Conservation (phyloP, 2,888 invertebrate genomes). For the Pinctada fucata region DNA sequence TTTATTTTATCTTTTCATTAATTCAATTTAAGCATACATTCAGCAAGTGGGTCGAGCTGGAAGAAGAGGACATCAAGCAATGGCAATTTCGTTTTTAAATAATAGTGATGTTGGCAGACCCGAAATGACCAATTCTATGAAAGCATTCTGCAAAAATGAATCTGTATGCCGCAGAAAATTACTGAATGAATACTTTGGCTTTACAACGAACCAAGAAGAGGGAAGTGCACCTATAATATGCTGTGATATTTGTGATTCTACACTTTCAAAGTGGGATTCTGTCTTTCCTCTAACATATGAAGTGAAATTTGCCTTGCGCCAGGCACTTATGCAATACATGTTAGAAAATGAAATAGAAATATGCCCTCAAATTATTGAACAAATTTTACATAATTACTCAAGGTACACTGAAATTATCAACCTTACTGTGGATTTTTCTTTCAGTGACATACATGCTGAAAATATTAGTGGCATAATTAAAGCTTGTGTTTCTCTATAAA, state of each 20-base stretch:
- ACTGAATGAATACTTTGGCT: conserved; percentile 21
- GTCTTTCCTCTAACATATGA: not conserved
- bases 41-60: conserved; percentile 31
- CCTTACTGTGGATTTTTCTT: not conserved
- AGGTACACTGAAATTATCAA: conserved; percentile 7
- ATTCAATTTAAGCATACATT: conserved; percentile 9
- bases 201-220: not conserved
- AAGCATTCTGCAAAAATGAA: conserved; percentile 16
- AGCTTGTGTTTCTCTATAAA: not conserved
- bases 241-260: conserved; percentile 11
- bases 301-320: not conserved
- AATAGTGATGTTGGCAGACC: conserved; percentile 23
- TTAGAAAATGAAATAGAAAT: not conserved
- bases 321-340: not conserved
- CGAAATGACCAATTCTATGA: conserved; percentile 24
- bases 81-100: conserved; percentile 24
- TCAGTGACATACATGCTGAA: conserved; percentile 6
- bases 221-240: not conserved
- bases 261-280: conserved; percentile 5
- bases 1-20: no score
- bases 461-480: conserved; percentile 1
- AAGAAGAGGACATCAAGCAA: conserved; percentile 16
- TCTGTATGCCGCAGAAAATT: not conserved
- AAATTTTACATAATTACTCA: conserved; percentile 7
- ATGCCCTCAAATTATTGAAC: not conserved